Evolutionary conservation across 2,113 vertebrate genomes (phyloP).

Genomic region (Crotalus tigris): DNA sequence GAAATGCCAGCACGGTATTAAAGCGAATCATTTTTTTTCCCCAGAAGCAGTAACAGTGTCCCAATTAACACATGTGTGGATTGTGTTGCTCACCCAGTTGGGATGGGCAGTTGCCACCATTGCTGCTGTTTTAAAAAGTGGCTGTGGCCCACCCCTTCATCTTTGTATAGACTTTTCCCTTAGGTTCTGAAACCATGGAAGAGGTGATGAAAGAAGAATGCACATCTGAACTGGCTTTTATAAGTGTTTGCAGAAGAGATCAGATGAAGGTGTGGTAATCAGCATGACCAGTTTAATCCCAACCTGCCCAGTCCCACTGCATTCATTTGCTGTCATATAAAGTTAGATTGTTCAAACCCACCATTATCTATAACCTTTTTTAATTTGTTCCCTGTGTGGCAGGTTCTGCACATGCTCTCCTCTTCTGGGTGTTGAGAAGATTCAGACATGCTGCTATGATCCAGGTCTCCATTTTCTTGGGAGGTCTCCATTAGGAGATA

Average conservation of each 20-base stretch:
- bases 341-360: not conserved
- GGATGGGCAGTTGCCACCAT: not conserved
- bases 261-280: not conserved
- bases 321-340: not conserved
- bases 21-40: not conserved
- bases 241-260: not conserved
- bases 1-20: slow-evolving; percentile 25
- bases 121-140: not conserved
- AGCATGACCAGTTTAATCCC: not conserved
- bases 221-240: not conserved
- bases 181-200: not conserved
- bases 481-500: not conserved
- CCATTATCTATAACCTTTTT: not conserved
- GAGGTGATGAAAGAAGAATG: not conserved
- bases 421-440: not conserved
- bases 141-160: not conserved
- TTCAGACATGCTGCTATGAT: not conserved
- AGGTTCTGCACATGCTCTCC: not conserved
- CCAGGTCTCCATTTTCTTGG: not conserved
- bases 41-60: not conserved
- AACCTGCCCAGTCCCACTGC: not conserved
- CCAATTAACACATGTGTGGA: not conserved
- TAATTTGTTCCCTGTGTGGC: not conserved
- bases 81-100: not conserved
- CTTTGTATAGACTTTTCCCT: not conserved